Evolutionary conservation across 35 echinoderm and acorn worm species (phyloP).

Genomic region (Holothuria glaberrima): DNA sequence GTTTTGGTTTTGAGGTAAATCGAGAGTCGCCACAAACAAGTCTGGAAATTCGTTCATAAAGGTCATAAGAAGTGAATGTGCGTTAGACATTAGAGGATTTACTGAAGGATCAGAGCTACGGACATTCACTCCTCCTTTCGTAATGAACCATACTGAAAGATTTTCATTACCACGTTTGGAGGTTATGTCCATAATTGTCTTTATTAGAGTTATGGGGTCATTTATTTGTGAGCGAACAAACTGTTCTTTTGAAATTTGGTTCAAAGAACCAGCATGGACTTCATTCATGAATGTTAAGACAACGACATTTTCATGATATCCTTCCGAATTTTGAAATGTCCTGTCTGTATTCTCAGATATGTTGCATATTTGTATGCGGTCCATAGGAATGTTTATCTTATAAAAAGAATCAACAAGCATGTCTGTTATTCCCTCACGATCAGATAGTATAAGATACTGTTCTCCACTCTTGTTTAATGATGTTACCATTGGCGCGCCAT

Average conservation of each 20-base stretch:
- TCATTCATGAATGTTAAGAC: background rate
- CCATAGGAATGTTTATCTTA: background rate
- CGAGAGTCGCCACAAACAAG: constrained; percentile 15
- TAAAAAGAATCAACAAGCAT: background rate
- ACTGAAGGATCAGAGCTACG: background rate
- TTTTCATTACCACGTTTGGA: background rate
- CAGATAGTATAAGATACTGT: background rate
- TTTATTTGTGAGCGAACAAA: background rate
- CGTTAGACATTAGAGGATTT: constrained; percentile 45
- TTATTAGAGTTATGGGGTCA: background rate
- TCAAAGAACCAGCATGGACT: background rate
- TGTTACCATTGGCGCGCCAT: background rate
- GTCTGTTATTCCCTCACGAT: background rate
- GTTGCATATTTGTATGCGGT: background rate
- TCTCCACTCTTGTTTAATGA: background rate
- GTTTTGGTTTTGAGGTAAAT: constrained; percentile 40
- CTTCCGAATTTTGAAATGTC: background rate
- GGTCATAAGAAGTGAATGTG: constrained; percentile 58
- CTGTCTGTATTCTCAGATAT: background rate
- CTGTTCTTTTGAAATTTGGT: background rate
- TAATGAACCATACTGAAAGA: background rate
- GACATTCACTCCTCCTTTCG: background rate
- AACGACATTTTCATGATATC: background rate
- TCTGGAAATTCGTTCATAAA: constrained; percentile 68
- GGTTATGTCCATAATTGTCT: background rate